Evolutionary conservation across 2,113 vertebrate species (phyloP).

Genomic region (Rhombomys opimus): DNA sequence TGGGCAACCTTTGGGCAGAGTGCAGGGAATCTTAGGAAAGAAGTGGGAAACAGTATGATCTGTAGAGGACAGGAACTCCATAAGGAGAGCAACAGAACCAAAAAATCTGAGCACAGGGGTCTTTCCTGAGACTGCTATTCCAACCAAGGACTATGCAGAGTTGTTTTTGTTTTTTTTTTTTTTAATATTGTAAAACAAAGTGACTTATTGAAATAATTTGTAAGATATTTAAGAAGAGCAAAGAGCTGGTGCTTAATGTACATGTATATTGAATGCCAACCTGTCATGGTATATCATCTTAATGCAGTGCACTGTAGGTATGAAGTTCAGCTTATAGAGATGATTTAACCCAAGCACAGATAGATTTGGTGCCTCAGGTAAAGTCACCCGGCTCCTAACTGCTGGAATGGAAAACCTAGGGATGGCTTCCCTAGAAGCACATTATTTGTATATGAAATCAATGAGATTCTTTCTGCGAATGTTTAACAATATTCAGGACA

Average conservation of each 20-base stretch:
- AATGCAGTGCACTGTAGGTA: background rate
- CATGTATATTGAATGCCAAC: background rate
- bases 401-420: background rate
- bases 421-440: background rate
- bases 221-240: slow-evolving; percentile 24
- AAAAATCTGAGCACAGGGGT: too few species aligned
- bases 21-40: too few species aligned
- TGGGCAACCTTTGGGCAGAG: too few species aligned
- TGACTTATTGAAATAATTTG: background rate
- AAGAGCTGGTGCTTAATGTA: background rate
- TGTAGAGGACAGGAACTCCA: too few species aligned
- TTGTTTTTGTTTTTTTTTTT: too few species aligned
- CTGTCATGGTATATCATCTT: background rate
- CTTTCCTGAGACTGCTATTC: too few species aligned
- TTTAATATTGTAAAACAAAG: background rate
- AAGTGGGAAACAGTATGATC: too few species aligned
- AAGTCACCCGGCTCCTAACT: background rate
- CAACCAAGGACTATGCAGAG: background rate
- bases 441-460: background rate
- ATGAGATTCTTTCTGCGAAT: background rate
- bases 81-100: too few species aligned
- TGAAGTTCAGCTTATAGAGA: background rate
- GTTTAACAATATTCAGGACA: background rate
- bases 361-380: background rate
- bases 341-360: background rate